Evolutionary conservation across 2,888 invertebrate genomes (phyloP), one percentile per base, ranked within the genome.

Genomic region (Thereva unica): DNA sequence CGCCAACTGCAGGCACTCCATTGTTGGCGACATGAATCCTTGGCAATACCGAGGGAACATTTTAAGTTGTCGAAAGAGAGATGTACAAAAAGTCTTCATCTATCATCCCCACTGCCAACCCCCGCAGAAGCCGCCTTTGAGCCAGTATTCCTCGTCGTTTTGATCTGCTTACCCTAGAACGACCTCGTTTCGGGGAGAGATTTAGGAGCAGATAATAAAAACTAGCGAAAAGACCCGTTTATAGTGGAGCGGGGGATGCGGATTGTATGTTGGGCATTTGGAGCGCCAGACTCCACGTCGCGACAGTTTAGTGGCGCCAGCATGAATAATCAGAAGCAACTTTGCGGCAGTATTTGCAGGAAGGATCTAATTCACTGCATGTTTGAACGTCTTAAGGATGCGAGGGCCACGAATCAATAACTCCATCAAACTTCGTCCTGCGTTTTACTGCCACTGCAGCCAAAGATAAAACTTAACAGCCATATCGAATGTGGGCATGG

Each of bases 21-120:
- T 59, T 59, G 38, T 37, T 65, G 71, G 71, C 71, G 71, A 68
- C 70, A 68, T 67, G 71, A 69, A 68, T 71, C 71, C 68, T 67
- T 69, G 70, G 40, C 70, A 64, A 69, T 68, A 68, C 23, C 23
- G 23, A 38, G 59, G 49, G 47, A 37, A 59, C 49, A 59, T 59
- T 59, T 59, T 49, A 59, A 59, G 59, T 59, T 59, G 40, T 59
- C 47, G 38, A 59, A 47, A 59, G 12, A 59, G 49, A 59, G 49
- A 59, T 10, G 10, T 8, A 59, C 10, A 40, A 23, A 41, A 7
- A 45, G 38, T 12, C 59, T 35, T 38, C 59, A 59, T 59, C 59
- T 59, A 59, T 59, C 59, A 59, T 59, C 45, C 23, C 23, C 23
- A 23, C 2, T 23, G 23, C 23, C 64, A 10, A 37, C 57, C 69